Base-by-base conservation (phyloP, 2,113 vertebrate species). In the Tursiops truncatus region DNA sequence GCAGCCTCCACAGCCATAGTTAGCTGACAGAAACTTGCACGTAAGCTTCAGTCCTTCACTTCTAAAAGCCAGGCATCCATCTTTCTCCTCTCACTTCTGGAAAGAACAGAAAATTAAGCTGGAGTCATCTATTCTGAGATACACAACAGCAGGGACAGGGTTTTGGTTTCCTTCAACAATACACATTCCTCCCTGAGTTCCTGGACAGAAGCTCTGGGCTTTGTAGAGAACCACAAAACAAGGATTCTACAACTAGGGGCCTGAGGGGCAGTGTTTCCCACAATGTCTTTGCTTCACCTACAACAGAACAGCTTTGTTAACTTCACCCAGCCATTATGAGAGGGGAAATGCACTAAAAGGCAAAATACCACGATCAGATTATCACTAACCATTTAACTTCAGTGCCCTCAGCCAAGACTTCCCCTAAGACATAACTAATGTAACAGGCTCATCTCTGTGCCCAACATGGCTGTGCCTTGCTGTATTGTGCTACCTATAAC, bases 41-140 rank as follows among this genome's bases (percentile, higher is more conserved):
- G 0, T 31, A 96, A 98, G 84, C 93, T 97, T 95, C 79, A 93
- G 87, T 76, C 90, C 83, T 96, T 96, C 38, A 62, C 60, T 94
- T 95, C 67, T 67, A 93, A 97, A 92, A 93, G 91, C 23, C 38
- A 90, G 0, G 0, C 71, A 94, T 92, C 70, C 74, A 62, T 77
- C 92, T 77, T 95, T 85, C 60, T 87, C 28, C 65, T 94, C 58
- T 96, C 95, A 89, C 73, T 83, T 41, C 44, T 50, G 23, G 8
- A 18, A 96, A 97, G 76, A 90, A 23, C 73, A 92, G 36, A 85
- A 96, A 96, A 84, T 41, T 28, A 90, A 95, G 91, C 53, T 20
- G 47, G n/a, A 89, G 77, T n/a, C 70, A 96, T 81, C 85, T 70
- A 36, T 70, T 90, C 65, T 36, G 62, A 67, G 96, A n/a, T 38